Evolutionary conservation across 2,888 invertebrate species (phyloP), one percentile per base, ranked within the genome.

Genomic region (Brachynemurus nebulosus): DNA sequence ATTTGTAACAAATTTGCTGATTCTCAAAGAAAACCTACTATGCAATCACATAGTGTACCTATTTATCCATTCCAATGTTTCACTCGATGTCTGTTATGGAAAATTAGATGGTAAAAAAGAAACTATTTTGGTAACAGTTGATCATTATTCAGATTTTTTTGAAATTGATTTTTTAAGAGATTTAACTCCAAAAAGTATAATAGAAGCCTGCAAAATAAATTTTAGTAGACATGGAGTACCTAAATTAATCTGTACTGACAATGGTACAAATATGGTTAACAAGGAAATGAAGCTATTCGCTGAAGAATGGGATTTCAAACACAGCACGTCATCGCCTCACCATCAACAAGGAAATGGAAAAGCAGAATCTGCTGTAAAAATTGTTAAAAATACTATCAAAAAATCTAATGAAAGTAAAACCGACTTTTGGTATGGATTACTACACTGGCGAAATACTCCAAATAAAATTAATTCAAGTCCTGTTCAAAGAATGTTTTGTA

Each of bases 291-390:
- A 47, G 20, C 36, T 34, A 23, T 51, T 54, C 40, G 39, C 50
- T 11, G 34, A 38, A 27, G 40, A 46, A 18, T 55, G 50, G 48
- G 48, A 52, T 39, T 51, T 56, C 44, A 41, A 48, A 8, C 50
- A 54, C 35, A 9, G 42, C 11, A 50, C 52, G 2, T 50, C 50
- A 2, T 50, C 53, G 12, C 53, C 54, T 16, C 44, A 50, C 18
- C 47, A 53, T 39, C 50, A 42, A 7, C 35, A 43, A 37, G 46
- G 48, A 19, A 54, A 53, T 45, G 54, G 53, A 3, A 55, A 54
- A 48, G 51, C 51, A 1, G 52, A 54, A 45, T 45, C 50, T 35
- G 47, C 52, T 16, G 54, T 55, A 3, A 53, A 54, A 42, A 51
- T 48, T 12, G 51, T 50, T 16, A n/a, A n/a, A n/a, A 55, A 54